phyloP scores from a whole-genome alignment of 2,888 invertebrate genomes.

The Aelia acuminata region DNA sequence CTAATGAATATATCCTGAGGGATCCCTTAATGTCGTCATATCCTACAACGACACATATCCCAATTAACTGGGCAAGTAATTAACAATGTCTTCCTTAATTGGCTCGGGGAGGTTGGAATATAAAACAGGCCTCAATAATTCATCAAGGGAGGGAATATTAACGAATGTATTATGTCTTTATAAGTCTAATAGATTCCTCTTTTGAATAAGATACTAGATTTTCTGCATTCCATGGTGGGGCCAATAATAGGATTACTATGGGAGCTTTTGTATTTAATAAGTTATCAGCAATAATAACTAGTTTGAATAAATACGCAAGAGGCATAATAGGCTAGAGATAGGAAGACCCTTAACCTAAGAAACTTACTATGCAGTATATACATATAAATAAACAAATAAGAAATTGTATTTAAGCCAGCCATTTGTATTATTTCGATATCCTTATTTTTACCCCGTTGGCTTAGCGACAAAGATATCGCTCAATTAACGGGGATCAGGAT shows the following conservation, averaged over 20 bases:
- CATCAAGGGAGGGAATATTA: neutral
- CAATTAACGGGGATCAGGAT: no score
- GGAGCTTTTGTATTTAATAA: neutral
- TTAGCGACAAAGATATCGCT: no score
- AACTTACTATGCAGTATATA: no score
- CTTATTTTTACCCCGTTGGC: no score
- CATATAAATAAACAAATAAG: no score
- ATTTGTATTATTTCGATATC: no score
- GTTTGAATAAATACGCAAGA: no score
- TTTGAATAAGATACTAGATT: neutral
- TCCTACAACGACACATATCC: neutral
- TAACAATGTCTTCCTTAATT: constrained; percentile 16
- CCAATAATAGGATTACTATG: neutral
- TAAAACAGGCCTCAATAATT: constrained; percentile 2
- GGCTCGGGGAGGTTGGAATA: neutral
- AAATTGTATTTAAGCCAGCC: no score
- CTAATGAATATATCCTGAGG: constrained; percentile 9
- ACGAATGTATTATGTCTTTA: constrained; percentile 3
- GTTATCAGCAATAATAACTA: neutral
- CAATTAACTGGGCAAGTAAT: neutral
- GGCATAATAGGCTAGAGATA: no score
- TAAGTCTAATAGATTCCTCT: neutral
- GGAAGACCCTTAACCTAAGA: no score
- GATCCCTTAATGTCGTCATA: neutral
- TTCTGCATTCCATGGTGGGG: neutral